Base-by-base conservation (phyloP, 2,888 invertebrate genomes). In the Apotomis turbidana region DNA sequence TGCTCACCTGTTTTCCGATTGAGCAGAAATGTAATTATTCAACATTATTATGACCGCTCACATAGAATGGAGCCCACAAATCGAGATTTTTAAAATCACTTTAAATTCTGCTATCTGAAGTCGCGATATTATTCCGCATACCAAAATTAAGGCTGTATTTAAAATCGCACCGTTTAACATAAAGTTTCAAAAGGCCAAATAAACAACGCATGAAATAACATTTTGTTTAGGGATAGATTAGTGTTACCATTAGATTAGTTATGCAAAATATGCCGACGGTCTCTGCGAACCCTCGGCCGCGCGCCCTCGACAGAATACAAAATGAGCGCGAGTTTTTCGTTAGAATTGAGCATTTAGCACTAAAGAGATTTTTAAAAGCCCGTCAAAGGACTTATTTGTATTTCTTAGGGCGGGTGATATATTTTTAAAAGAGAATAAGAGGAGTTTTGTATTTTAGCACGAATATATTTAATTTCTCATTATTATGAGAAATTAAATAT, bases 191-290 rank as follows among this genome's bases (percentile, higher is more conserved):
- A 15, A 10, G 51, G 10, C 8, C 13, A 44, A 64, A 55, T 27
- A 44, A 55, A 57, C 55, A 46, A 66, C 58, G 70, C 71, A 74
- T n/a, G 44, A 54, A 74, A 60, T 68, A 70, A 74, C 71, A 73
- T 74, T 74, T 69, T 59, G 62, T 63, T 66, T 73, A 55, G 13
- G 58, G 61, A 68, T 63, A 68, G 68, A 72, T 68, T 68, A 66
- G 55, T 69, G 66, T 59, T 71, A 59, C 70, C 73, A 70, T 75
- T 73, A 67, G 75, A 77, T 79, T 80, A 79, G 78, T 74, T 75
- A 79, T 80, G 76, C 76, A 78, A 74, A 77, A 75, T 77, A 76
- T 75, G 74, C 74, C 74, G 67, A 71, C 71, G 75, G 71, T 75
- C 75, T 76, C 76, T 76, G 73, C 74, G 74, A 76, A 78, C 77